Percentiles rank a stretch among this genome's conserved stretches.
phyloP scores from a whole-genome alignment of 2,888 invertebrate species.

The Galerucella nymphaeae region DNA sequence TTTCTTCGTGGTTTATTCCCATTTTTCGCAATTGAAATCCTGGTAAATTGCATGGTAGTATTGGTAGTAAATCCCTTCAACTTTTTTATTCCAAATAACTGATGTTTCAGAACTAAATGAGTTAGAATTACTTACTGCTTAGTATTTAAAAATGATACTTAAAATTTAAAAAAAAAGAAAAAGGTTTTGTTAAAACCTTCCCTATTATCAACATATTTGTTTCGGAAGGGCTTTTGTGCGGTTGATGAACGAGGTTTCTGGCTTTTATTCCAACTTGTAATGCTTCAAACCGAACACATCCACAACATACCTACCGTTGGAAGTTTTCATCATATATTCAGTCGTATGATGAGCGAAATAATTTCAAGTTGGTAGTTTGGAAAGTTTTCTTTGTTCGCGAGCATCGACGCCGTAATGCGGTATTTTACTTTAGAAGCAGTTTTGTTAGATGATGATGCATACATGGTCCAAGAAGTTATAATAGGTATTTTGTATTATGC shows the following conservation, averaged over 20 bases:
- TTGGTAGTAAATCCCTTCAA: too few relatives aligned
- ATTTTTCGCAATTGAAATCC: too few relatives aligned
- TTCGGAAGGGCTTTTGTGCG: constrained; percentile 29
- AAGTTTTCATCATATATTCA: constrained; percentile 30
- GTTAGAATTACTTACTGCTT: too few relatives aligned
- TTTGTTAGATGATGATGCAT: constrained; percentile 11
- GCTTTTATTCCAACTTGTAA: constrained; percentile 41
- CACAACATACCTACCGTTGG: constrained; percentile 31
- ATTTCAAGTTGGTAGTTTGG: constrained; percentile 39
- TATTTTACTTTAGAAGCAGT: constrained; percentile 10
- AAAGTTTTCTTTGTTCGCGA: constrained; percentile 42
- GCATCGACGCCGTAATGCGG: constrained; percentile 25
- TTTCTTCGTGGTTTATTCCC: too few relatives aligned
- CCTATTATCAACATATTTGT: constrained; percentile 33
- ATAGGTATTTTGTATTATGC: constrained; percentile 5
- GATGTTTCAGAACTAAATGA: too few relatives aligned
- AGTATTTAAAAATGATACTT: background rate
- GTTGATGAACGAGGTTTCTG: constrained; percentile 37
- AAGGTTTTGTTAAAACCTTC: constrained; percentile 31
- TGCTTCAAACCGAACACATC: constrained; percentile 40
- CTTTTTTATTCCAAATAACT: too few relatives aligned
- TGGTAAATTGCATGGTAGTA: too few relatives aligned
- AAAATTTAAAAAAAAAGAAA: constrained; percentile 15
- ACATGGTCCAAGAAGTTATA: constrained; percentile 12
- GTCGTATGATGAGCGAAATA: constrained; percentile 35